A percentile compares a stretch with the other conserved stretches of the same genome.
Evolutionary conservation across 2,113 vertebrate species (phyloP).

Genomic region (Protobothrops flavoviridis): DNA sequence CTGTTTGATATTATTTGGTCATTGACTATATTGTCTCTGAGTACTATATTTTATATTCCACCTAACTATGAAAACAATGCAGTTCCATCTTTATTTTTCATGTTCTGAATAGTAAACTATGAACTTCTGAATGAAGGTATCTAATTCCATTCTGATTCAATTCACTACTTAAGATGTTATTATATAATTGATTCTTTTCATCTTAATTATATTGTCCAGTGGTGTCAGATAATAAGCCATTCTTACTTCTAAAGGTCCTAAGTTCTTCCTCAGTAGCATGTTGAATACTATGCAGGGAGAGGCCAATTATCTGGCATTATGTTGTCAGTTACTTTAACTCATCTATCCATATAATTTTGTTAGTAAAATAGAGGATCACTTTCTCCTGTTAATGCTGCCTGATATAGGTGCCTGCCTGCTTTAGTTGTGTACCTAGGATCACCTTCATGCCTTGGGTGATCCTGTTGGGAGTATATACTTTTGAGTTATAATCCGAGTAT

Average conservation of each 20-base stretch:
- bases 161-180: not conserved
- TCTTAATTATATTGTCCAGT: not conserved
- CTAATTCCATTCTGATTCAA: not conserved
- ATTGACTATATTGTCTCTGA: not conserved
- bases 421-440: not conserved
- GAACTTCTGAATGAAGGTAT: not conserved
- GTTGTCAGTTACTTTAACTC: not conserved
- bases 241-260: not conserved
- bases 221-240: not conserved
- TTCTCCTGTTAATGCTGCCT: not conserved
- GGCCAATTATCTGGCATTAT: not conserved
- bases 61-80: not conserved
- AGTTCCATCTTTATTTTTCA: not conserved
- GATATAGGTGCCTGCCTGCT: not conserved
- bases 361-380: not conserved
- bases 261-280: not conserved
- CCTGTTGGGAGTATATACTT: not conserved
- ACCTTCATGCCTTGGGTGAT: not conserved
- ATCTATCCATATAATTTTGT: not conserved
- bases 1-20: not conserved
- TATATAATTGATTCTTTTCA: not conserved
- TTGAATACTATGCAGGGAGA: not conserved
- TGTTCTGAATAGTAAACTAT: not conserved
- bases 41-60: not conserved
- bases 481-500: not conserved